Percentiles rank a stretch among this genome's conserved stretches.
phyloP scores from a whole-genome alignment of 2,797 vertebrate genomes.

The Tokudaia muenninki region DNA sequence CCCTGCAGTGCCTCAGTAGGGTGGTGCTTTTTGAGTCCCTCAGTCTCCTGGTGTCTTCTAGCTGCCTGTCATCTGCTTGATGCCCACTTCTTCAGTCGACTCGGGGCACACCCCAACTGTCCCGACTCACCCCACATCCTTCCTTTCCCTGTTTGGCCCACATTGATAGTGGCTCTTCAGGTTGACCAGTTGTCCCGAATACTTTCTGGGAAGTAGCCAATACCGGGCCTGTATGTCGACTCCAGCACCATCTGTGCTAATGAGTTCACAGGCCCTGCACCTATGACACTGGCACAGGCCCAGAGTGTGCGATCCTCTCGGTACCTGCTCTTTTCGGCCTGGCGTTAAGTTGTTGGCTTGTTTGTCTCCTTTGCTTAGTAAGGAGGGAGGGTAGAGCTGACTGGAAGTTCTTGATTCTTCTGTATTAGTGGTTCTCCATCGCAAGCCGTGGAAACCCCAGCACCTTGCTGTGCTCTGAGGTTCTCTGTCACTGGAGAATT shows the following conservation, averaged over 20 bases:
- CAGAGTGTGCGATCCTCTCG: neutral
- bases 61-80: rapidly evolving
- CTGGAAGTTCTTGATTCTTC: neutral
- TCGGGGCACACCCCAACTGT: neutral
- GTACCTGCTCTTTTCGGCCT: neutral
- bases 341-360: neutral
- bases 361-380: neutral
- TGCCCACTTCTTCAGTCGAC: neutral
- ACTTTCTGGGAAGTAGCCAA: slow-evolving; percentile 9
- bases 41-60: rapidly evolving
- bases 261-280: neutral
- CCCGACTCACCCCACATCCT: neutral
- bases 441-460: rapidly evolving
- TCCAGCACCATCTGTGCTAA: neutral
- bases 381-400: neutral
- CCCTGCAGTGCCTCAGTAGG: rapidly evolving
- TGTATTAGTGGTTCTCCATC: rapidly evolving
- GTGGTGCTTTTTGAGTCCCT: rapidly evolving
- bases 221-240: neutral
- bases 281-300: rapidly evolving
- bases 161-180: neutral
- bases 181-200: neutral
- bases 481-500: neutral
- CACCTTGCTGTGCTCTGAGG: rapidly evolving
- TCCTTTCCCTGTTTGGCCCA: neutral